Percentiles rank a stretch among this genome's conserved stretches.
Conservation (phyloP, 2,797 vertebrate species). For the Pantherophis alleghaniensis region DNA sequence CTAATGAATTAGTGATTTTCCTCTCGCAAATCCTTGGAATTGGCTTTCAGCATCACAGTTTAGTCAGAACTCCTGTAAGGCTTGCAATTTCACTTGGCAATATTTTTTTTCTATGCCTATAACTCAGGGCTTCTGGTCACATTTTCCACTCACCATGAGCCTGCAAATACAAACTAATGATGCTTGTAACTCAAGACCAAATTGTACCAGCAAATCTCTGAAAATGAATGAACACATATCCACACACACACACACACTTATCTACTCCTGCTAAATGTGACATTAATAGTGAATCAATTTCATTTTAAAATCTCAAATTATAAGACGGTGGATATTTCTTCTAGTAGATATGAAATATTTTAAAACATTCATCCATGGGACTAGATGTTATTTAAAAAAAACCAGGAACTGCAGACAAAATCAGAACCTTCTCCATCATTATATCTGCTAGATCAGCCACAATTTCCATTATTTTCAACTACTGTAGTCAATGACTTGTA, state of each 20-base stretch:
- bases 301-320: conserved; percentile 12
- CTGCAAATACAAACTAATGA: background rate
- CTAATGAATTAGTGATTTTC: background rate
- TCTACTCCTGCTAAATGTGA: background rate
- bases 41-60: background rate
- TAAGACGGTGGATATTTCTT: background rate
- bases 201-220: conserved; percentile 10
- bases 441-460: background rate
- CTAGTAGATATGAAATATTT: background rate
- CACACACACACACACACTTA: conserved; percentile 6
- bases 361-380: background rate
- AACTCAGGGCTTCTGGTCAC: background rate
- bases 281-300: background rate
- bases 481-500: background rate
- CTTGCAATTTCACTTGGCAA: background rate
- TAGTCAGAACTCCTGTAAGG: background rate
- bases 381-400: background rate
- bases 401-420: background rate
- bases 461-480: background rate
- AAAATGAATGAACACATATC: conserved; percentile 6
- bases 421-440: background rate
- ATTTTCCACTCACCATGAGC: background rate
- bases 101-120: background rate
- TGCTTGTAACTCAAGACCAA: background rate
- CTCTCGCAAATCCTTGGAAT: background rate